Evolutionary conservation across 2,797 vertebrate species (phyloP), one percentile per base, ranked within the genome.

Genomic region (Urophycis tenuis): DNA sequence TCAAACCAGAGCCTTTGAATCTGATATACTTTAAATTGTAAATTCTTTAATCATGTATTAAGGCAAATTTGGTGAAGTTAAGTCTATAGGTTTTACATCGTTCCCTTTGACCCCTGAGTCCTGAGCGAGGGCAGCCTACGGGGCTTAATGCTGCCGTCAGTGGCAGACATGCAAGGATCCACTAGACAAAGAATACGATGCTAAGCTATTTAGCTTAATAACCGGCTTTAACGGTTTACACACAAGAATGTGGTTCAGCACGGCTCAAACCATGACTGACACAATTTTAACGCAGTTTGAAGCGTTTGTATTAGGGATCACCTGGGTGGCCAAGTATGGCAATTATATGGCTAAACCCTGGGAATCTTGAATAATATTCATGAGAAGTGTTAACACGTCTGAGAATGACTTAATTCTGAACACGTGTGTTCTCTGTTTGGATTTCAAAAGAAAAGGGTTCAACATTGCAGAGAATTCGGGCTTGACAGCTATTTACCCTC

Each of bases 131-230:
- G 25, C 60, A 25, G 60, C 60, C 53, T 60, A 7, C 19, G 7
- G 22, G 53, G n/a, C 53, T 60, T 60, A 60, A n/a, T 60, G 22
- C 53, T 60, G 53, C 81, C 84, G 84, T 80, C 85, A 83, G 81
- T 71, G 70, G 74, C 72, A 82, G 73, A 87, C 88, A 81, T 87
- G 82, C 85, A 88, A 88, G 86, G 87, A 89, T 86, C 30, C 76
- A 79, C 9, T 45, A 82, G 83, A 77, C 75, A 80, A 81, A 90
- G 84, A 85, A 83, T 64, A 36, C 6, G 33, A 36, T 72, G 81
- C 72, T 81, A 25, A 86, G 77, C 53, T 81, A 75, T 85, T 83
- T 84, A 87, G 73, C 49, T 71, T 75, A n/a, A 35, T 85, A 82
- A 82, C 90, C 85, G 82, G 73, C 74, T 77, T 83, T 79, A 83